Percentiles rank a stretch among this genome's conserved stretches.
Conservation (phyloP, 2,797 vertebrate genomes). For the Chaenodraco wilsoni region DNA sequence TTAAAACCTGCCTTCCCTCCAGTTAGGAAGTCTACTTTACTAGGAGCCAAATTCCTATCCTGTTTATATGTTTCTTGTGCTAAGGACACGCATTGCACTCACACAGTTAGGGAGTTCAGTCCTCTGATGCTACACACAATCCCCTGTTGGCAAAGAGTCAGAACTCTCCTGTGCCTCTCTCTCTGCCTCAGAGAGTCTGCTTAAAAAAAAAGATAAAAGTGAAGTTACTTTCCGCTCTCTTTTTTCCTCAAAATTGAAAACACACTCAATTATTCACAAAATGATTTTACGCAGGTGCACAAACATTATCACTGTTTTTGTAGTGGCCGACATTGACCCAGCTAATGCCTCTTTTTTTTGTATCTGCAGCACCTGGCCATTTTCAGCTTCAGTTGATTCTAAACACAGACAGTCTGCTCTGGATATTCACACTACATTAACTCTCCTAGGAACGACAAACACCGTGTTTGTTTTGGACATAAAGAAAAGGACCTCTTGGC, state of each 20-base stretch:
- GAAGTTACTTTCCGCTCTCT: conserved; percentile 23
- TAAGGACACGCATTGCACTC: conserved; percentile 27
- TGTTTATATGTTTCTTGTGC: not conserved
- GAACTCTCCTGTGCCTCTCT: conserved; percentile 31
- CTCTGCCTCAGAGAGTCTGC: conserved; percentile 32
- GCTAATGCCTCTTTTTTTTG: conserved; percentile 45
- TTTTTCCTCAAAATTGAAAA: conserved; percentile 36
- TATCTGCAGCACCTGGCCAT: conserved; percentile 67
- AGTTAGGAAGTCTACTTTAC: not conserved
- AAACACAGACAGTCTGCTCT: conserved; percentile 57
- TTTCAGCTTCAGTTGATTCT: conserved; percentile 71
- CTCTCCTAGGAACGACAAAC: conserved; percentile 60
- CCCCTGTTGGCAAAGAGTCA: conserved; percentile 38
- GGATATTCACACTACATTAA: conserved; percentile 73
- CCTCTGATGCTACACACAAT: conserved; percentile 24
- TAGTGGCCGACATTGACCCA: conserved; percentile 38
- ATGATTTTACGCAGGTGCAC: conserved; percentile 69
- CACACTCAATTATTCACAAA: conserved; percentile 31
- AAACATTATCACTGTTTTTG: conserved; percentile 60
- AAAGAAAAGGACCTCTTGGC: conserved; percentile 62
- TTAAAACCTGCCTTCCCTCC: conserved; percentile 1
- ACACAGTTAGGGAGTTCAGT: conserved; percentile 48
- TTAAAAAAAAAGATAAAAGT: conserved; percentile 33
- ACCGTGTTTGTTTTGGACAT: conserved; percentile 73
- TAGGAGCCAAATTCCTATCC: conserved; percentile 1